Evolutionary conservation across 2,113 vertebrate species (phyloP), one percentile per base, ranked within the genome.

Genomic region (Syngnathus floridae): DNA sequence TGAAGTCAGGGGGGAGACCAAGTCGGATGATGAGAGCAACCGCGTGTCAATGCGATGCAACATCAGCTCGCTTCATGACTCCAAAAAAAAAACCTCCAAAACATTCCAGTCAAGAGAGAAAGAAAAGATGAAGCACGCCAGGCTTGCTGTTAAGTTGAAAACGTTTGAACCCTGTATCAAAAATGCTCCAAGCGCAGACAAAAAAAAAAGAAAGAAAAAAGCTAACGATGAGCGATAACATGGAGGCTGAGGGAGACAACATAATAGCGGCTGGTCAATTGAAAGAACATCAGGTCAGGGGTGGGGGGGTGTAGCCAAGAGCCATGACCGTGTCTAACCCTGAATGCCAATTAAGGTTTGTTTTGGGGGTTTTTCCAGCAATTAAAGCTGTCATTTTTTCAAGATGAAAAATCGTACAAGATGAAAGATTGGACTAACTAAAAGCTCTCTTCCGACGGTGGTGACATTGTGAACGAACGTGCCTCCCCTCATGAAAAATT

Each of bases 1-100:
- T 89, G 77, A 89, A 83, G 74, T 78, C 86, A 89, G 83, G 56
- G 74, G 88, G 86, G 84, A 86, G 68, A 26, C 21, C 4, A 12
- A 26, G 51, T 26, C 21, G 4, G 51, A 54, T 22, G 54, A 56
- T 36, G 54, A 56, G 26, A 7, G 16, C 7, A 21, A 45, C 3
- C 3, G 60, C 36, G 14, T 16, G 19, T 26, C 36, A 13, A 54
- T 21, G 51, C 11, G 10, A 26, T 13, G 21, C 5, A 54, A 54
- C 51, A 13, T 12, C 10, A 54, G 22, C 51, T 5, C 51, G 21
- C 10, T 52, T 55, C 14, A 49, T 49, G 48, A 16, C 48, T 0
- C 19, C 7, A n/a, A 2, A 49, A 48, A 22, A 13, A 54, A 54
- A 1, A 13, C 10, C 19, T 54, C 11, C 51, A 54, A 54, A 56